These are phyloP conservation scores for Eupithecia subumbrata DNA, from an alignment of 2,888 invertebrate species.

Conservation along the genomic window DNA sequence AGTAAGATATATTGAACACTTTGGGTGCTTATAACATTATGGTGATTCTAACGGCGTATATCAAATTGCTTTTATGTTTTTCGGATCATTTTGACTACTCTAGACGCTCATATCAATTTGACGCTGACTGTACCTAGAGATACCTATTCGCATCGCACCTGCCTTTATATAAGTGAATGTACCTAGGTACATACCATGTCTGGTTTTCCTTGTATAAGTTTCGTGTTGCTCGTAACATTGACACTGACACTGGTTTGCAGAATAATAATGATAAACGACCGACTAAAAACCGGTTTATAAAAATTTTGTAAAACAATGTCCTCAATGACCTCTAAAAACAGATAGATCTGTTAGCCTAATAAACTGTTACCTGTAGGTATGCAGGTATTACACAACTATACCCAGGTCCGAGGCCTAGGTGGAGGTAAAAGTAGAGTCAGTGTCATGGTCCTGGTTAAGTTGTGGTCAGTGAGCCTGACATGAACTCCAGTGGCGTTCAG, in stretches of 20 bases:
- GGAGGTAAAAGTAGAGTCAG: background rate
- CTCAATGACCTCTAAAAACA: background rate
- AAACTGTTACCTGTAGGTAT: no score
- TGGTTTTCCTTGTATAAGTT: conserved; percentile 68
- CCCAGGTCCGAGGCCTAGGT: no score
- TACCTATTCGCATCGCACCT: background rate
- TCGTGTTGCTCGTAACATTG: conserved; percentile 59
- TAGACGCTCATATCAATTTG: no score
- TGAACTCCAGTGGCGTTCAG: conserved; percentile 4
- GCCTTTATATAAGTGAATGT: background rate
- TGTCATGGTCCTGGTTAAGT: background rate
- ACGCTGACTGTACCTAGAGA: no score
- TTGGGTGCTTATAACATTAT: no score
- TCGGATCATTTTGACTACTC: no score
- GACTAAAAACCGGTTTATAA: conserved; percentile 18
- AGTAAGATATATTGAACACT: no score
- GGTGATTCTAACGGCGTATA: no score
- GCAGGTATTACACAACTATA: no score
- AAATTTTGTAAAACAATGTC: background rate
- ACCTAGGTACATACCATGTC: conserved; percentile 33
- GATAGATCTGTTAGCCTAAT: background rate
- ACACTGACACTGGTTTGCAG: conserved; percentile 57
- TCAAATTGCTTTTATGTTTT: no score
- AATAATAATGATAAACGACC: conserved; percentile 19
- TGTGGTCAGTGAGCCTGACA: background rate